Percentiles rank a stretch among this genome's conserved stretches.
Evolutionary conservation across 2,113 vertebrate species (phyloP).

Genomic region (Mirounga angustirostris): DNA sequence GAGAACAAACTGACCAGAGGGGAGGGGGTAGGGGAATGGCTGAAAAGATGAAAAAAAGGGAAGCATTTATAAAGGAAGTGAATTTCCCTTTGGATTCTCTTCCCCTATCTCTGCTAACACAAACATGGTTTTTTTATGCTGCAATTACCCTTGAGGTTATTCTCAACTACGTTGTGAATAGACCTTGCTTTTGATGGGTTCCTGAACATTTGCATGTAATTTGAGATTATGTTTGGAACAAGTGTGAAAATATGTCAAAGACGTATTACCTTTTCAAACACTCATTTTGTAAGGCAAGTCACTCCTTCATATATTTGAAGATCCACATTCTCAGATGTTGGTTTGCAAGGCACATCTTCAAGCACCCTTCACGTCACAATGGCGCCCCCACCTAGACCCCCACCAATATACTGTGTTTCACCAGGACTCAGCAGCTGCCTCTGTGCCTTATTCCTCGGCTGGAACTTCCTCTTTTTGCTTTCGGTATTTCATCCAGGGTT

Average conservation of each 20-base stretch:
- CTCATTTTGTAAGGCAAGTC: neutral
- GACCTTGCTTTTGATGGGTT: neutral
- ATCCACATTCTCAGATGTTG: neutral
- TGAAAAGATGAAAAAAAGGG: neutral
- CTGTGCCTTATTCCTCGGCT: neutral
- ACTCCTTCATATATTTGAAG: neutral
- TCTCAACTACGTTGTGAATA: neutral
- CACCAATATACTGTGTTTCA: accelerated
- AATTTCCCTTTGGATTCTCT: neutral
- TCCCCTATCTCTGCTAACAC: neutral
- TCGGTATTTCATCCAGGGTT: neutral
- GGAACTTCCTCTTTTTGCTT: neutral
- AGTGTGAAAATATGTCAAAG: neutral
- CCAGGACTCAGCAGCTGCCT: neutral
- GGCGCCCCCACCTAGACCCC: neutral
- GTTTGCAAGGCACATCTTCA: neutral
- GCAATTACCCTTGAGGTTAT: neutral
- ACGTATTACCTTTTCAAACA: neutral
- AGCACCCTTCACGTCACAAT: accelerated
- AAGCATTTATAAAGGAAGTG: neutral
- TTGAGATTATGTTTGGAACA: neutral
- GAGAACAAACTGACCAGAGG: neutral
- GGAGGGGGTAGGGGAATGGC: neutral
- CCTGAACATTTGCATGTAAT: neutral
- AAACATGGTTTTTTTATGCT: neutral